These are phyloP conservation scores for Myotis daubentonii DNA, from an alignment of 2,797 vertebrate species.

Conservation along the genomic window DNA sequence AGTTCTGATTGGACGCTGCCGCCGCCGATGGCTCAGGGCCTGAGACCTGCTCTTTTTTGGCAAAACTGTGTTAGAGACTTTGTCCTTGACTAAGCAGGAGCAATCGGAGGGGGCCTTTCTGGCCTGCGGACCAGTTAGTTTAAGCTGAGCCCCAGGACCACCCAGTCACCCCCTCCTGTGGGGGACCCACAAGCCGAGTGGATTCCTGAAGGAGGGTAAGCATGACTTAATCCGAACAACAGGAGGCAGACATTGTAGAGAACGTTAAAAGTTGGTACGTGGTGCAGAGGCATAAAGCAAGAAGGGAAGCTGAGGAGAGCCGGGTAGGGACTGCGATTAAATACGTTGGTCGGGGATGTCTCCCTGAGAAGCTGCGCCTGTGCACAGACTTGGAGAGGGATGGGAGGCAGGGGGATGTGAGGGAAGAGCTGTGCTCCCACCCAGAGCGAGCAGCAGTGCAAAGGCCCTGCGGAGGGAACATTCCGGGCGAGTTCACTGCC, in stretches of 20 bases:
- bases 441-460: not conserved
- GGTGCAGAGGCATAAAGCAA: not conserved
- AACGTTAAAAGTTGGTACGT: not conserved
- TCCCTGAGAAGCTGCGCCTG: not conserved
- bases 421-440: not conserved
- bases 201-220: not conserved
- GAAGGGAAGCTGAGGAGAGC: not conserved
- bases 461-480: not conserved
- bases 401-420: not conserved
- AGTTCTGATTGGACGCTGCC: not conserved
- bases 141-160: not conserved
- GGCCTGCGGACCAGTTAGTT: not conserved
- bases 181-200: rapidly evolving
- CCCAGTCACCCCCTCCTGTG: not conserved
- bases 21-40: not conserved
- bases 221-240: not conserved
- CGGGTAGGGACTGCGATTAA: not conserved
- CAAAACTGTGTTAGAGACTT: not conserved
- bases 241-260: not conserved
- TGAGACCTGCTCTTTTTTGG: not conserved
- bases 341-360: not conserved
- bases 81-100: not conserved
- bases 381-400: not conserved
- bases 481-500: not conserved
- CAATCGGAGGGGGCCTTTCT: not conserved